Evolutionary conservation across 2,888 invertebrate genomes (phyloP).

Genomic region (Fragum whitleyi): DNA sequence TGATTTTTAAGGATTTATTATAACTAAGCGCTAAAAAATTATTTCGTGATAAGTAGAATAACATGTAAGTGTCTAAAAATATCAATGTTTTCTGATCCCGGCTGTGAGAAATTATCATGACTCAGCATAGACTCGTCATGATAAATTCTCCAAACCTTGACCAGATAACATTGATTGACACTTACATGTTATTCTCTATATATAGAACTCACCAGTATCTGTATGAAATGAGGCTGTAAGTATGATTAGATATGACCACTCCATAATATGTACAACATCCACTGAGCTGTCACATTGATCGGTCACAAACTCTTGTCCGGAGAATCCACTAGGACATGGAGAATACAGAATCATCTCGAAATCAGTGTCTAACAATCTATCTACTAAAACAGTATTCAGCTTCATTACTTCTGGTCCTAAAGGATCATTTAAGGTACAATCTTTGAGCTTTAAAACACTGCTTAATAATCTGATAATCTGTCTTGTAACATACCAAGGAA

Average conservation of each 20-base stretch:
- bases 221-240: not conserved
- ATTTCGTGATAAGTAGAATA: no score
- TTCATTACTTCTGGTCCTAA: not conserved
- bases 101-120: no score
- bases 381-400: not conserved
- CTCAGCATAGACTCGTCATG: no score
- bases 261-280: constrained; percentile 23
- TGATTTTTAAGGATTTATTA: no score
- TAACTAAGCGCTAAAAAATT: no score
- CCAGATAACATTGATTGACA: no score
- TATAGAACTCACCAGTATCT: no score
- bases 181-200: no score
- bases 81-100: no score
- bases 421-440: not conserved
- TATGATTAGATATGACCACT: constrained; percentile 31
- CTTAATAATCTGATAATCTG: not conserved
- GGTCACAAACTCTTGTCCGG: not conserved
- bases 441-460: not conserved
- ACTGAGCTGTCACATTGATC: not conserved
- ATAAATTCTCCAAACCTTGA: no score
- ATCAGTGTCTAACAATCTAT: not conserved
- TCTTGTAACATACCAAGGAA: not conserved
- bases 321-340: not conserved
- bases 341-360: not conserved
- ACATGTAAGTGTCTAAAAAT: no score